A percentile compares a stretch with the other conserved stretches of the same genome.
Evolutionary conservation across 2,113 vertebrate species (phyloP).

Genomic region (Lycaon pictus): DNA sequence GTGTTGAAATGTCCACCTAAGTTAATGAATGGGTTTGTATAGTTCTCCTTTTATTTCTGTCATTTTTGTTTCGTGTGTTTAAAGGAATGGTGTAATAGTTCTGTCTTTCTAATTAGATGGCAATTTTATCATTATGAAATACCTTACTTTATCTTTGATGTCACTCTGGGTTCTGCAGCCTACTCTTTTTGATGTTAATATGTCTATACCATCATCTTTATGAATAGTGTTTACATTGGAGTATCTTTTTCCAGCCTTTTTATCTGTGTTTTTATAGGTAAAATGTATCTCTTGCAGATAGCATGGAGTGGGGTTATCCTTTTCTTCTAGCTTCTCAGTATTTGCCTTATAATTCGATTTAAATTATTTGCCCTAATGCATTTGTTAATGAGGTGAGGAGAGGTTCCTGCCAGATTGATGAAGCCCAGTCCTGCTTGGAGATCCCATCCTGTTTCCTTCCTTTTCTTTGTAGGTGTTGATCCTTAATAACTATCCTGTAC

Average conservation of each 20-base stretch:
- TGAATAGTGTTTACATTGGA: not conserved
- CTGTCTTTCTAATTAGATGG: not conserved
- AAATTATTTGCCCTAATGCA: not conserved
- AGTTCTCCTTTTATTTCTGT: not conserved
- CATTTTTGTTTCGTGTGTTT: not conserved
- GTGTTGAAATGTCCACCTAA: not conserved
- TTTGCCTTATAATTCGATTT: not conserved
- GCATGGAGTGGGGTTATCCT: not conserved
- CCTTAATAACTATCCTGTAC: not conserved
- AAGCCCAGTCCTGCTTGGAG: not conserved
- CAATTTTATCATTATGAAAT: not conserved
- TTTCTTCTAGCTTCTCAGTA: not conserved
- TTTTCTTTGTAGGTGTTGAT: not conserved
- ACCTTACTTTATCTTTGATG: not conserved
- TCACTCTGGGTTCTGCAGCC: not conserved
- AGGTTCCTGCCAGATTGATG: not conserved
- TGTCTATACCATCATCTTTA: not conserved
- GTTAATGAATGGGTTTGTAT: not conserved
- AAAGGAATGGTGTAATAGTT: not conserved
- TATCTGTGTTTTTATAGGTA: not conserved
- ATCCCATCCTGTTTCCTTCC: not conserved
- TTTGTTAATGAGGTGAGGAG: not conserved
- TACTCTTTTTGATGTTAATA: not conserved
- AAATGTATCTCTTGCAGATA: not conserved
- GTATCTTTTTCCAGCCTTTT: not conserved